Conservation (phyloP, 2,797 vertebrate species). For the Thunnus albacares region DNA sequence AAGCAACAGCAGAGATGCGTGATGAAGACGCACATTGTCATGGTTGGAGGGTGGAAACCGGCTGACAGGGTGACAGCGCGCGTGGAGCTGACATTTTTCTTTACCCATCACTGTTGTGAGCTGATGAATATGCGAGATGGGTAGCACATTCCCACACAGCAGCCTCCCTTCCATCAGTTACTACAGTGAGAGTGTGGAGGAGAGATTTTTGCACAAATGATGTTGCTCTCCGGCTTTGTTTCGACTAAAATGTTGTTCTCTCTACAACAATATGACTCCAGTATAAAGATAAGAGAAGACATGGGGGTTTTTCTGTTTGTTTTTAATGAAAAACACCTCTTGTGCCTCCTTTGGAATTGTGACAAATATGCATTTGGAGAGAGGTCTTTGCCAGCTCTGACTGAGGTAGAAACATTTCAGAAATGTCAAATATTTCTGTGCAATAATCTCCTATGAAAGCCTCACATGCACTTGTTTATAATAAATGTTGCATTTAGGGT, state of each 20-base stretch:
- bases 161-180: slow-evolving; percentile 43
- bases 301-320: background rate
- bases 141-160: slow-evolving; percentile 58
- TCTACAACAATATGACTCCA: slow-evolving; percentile 8
- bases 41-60: slow-evolving; percentile 87
- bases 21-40: slow-evolving; percentile 85
- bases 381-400: slow-evolving; percentile 5
- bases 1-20: slow-evolving; percentile 73
- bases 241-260: background rate
- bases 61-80: slow-evolving; percentile 87
- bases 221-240: slow-evolving; percentile 32
- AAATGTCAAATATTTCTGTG: background rate
- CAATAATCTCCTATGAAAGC: background rate
- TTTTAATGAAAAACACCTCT: slow-evolving; percentile 20
- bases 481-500: background rate
- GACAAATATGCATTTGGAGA: background rate
- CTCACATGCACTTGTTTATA: background rate
- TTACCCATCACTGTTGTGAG: slow-evolving; percentile 75
- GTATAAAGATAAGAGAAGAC: background rate
- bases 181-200: slow-evolving; percentile 26
- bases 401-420: slow-evolving; percentile 1
- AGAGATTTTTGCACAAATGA: slow-evolving; percentile 7
- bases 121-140: slow-evolving; percentile 79
- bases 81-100: slow-evolving; percentile 83
- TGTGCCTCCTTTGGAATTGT: background rate